Evolutionary conservation across 2,888 invertebrate species (phyloP).

Genomic region (Sesamia inferens): DNA sequence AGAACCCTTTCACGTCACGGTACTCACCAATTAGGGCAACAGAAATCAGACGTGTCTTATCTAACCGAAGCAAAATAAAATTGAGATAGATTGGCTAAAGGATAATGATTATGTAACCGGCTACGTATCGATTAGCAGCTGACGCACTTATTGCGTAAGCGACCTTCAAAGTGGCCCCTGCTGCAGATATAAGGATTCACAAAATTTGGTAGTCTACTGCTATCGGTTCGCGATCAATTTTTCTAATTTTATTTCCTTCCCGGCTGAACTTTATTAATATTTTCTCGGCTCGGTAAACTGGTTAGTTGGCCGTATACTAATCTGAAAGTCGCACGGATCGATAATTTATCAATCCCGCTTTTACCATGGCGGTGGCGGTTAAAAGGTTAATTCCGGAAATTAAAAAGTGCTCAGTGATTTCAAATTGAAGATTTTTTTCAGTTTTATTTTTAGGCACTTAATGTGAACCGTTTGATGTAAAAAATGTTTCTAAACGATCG

Average conservation of each 20-base stretch:
- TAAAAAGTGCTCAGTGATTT: background rate
- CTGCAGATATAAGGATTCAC: constrained; percentile 84
- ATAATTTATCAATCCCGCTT: constrained; percentile 18
- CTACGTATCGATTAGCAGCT: constrained; percentile 76
- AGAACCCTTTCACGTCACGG: constrained; percentile 8
- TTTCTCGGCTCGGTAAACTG: constrained; percentile 11
- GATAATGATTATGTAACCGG: constrained; percentile 78
- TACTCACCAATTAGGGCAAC: constrained; percentile 53
- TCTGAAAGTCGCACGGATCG: constrained; percentile 11
- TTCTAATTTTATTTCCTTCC: constrained; percentile 12
- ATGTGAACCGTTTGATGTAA: constrained; percentile 12
- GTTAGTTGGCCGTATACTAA: constrained; percentile 9
- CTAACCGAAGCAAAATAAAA: constrained; percentile 45
- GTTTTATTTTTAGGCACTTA: constrained; percentile 18
- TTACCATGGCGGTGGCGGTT: background rate
- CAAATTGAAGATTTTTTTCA: background rate
- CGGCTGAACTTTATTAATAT: constrained; percentile 14
- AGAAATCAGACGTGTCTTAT: constrained; percentile 39
- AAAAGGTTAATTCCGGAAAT: constrained; percentile 1
- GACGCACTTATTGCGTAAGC: constrained; percentile 76
- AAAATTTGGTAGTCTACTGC: constrained; percentile 65
- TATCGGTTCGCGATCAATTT: constrained; percentile 40
- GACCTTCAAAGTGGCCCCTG: constrained; percentile 70
- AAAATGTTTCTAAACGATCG: constrained; percentile 41
- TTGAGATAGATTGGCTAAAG: constrained; percentile 54